These are phyloP conservation scores for Sitta europaea DNA, from an alignment of 2,113 vertebrate genomes.

Conservation along the genomic window DNA sequence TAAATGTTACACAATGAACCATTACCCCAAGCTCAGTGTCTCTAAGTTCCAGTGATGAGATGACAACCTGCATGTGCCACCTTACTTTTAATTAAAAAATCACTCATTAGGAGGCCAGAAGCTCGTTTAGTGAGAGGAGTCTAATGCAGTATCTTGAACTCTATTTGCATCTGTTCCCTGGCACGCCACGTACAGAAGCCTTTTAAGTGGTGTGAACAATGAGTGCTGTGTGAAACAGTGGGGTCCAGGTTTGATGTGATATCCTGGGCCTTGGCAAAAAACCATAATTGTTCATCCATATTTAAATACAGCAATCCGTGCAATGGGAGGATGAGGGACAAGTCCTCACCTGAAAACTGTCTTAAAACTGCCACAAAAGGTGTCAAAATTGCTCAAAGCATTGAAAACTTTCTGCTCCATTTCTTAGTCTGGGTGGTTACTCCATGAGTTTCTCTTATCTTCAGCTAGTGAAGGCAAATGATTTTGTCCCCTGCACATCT, in stretches of 20 bases:
- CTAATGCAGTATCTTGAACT: background rate
- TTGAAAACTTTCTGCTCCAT: background rate
- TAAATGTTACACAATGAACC: background rate
- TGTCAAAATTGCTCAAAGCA: background rate
- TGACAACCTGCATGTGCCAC: background rate
- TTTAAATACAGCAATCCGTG: background rate
- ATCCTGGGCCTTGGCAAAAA: background rate
- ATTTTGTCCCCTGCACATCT: background rate
- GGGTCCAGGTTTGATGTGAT: background rate
- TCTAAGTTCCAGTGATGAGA: background rate
- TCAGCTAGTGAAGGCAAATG: background rate
- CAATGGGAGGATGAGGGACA: background rate
- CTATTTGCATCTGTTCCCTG: background rate
- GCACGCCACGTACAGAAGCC: fast-evolving
- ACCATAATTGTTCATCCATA: background rate
- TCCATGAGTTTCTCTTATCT: background rate
- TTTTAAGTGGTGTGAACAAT: background rate
- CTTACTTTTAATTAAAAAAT: conserved; percentile 8
- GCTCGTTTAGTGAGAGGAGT: background rate
- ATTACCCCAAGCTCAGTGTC: background rate
- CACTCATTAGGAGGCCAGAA: background rate
- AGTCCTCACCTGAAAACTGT: background rate
- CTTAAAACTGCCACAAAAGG: fast-evolving
- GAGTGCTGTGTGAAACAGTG: background rate
- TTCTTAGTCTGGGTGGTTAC: background rate